Evolutionary conservation across 2,888 invertebrate species (phyloP), one percentile per base, ranked within the genome.

Genomic region (Epinotia bilunana): DNA sequence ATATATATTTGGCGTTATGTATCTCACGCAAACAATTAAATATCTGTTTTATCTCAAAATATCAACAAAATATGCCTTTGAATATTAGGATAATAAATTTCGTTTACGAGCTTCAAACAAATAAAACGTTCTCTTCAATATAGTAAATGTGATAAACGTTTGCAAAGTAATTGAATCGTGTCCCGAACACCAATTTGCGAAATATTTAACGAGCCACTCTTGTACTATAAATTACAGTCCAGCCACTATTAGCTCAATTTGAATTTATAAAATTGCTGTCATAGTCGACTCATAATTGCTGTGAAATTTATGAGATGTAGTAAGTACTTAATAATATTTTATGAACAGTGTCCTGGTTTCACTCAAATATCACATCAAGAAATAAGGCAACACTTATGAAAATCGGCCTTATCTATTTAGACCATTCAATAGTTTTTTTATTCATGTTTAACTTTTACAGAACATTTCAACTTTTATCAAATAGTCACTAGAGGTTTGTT

Each of bases 251-350:
- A 74, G 60, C 70, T 65, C 18, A 61, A 70, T 74, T 74, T 74
- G 70, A 74, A 74, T 71, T 71, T 74, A 71, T 74, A 74, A 74
- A 74, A 74, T 74, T 28, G 53, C 70, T 61, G 70, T 64, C 74
- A 60, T 53, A 69, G 64, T 39, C 74, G 23, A 74, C n/a, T 64
- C 53, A 64, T 65, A 70, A 74, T 74, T 71, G 64, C 64, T 64
- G n/a, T 39, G n/a, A 39, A 43, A 71, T 74, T 71, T 71, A 74
- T 65, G 58, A 23, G 60, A 23, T 64, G 11, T 18, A 20, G 39
- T 13, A 46, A 65, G n/a, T 73, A n/a, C 33, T 43, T 43, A 55
- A 62, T 49, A 28, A 74, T 46, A 39, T 57, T 53, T 61, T 28
- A 16, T 46, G 46, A 18, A 57, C 13, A 16, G 49, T 16, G 49